Base-by-base conservation (phyloP, 2,113 vertebrate genomes). In the Leptobrachium leishanense region DNA sequence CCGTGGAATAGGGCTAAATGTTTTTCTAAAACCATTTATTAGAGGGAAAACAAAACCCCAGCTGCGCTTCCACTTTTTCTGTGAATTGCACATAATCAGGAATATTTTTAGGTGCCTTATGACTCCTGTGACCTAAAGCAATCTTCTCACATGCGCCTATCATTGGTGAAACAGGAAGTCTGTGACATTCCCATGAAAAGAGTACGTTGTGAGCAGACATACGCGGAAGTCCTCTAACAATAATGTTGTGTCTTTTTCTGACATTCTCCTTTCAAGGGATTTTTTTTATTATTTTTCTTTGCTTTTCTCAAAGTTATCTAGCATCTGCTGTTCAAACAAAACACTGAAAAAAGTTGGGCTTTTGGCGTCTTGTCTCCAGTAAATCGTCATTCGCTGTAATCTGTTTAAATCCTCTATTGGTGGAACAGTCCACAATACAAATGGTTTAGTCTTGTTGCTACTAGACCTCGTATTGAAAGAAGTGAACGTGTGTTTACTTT, bases 401-500 rank as follows among this genome's bases (percentile, higher is more conserved):
- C 74, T 57, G 65, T 43, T 76, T 78, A 72, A 72, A 71, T 50
- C 57, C 68, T 53, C 63, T 78, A 72, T 64, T 71, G 68, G 43
- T 71, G 75, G 44, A 44, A 62, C 75, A 15, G 68, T 41, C 54
- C 39, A 53, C 75, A 69, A 59, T 53, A 78, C 43, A 78, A 72
- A 64, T 11, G 13, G 43, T 71, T 65, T 20, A 11, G 53, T 69
- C 65, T 12, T 43, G 64, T 68, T 76, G 43, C 50, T 43, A 67
- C 74, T 59, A 68, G 75, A 68, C 42, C 42, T 41, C 42, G 9
- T 77, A 13, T 76, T 65, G 2, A n/a, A 6, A 64, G 3, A 20
- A 64, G 39, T 2, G 39, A 64, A 64, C n/a, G 13, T 64, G 15
- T 64, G 6, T 20, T 59, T 64, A 10, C 13, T 39, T 64, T 39